These are phyloP conservation scores for Drosophila murphyi DNA, from an alignment of 1,140 invertebrate species.

Conservation along the genomic window DNA sequence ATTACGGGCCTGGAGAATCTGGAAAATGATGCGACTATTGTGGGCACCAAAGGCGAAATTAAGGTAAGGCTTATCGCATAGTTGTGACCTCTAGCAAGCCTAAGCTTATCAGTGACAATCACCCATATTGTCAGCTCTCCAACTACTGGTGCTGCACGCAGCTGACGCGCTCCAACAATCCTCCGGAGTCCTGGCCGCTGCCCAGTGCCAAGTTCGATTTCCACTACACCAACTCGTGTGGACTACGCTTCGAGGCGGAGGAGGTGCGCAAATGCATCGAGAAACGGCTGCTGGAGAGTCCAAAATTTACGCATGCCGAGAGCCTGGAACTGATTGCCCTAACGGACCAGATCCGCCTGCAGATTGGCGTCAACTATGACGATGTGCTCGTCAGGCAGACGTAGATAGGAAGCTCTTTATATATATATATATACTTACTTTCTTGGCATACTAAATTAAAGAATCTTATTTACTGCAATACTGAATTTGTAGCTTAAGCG, in stretches of 20 bases:
- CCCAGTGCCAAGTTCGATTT: constrained; percentile 85
- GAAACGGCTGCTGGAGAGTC: constrained; percentile 87
- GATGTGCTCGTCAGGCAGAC: constrained; percentile 19
- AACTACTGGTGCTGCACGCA: constrained; percentile 84
- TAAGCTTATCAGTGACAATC: constrained; percentile 27
- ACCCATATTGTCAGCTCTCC: constrained; percentile 70
- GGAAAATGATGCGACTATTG: constrained; percentile 87
- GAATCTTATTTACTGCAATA: too few species aligned
- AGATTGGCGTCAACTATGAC: constrained; percentile 87
- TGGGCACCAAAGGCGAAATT: constrained; percentile 89
- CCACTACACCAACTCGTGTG: constrained; percentile 89
- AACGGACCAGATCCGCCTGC: constrained; percentile 87
- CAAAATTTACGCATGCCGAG: constrained; percentile 86
- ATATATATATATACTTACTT: not conserved
- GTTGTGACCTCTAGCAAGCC: not conserved
- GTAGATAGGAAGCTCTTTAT: not conserved
- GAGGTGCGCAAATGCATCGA: constrained; percentile 89
- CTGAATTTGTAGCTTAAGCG: too few species aligned
- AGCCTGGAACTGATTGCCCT: constrained; percentile 87
- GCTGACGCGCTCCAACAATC: constrained; percentile 72
- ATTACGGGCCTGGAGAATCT: constrained; percentile 85
- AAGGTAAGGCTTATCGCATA: constrained; percentile 84
- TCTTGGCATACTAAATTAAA: too few species aligned
- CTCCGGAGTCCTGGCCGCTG: constrained; percentile 85
- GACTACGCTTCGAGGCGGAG: constrained; percentile 89